Percentiles rank a stretch among this genome's conserved stretches.
Conservation (phyloP, 2,797 vertebrate species). For the Poecile montanus region DNA sequence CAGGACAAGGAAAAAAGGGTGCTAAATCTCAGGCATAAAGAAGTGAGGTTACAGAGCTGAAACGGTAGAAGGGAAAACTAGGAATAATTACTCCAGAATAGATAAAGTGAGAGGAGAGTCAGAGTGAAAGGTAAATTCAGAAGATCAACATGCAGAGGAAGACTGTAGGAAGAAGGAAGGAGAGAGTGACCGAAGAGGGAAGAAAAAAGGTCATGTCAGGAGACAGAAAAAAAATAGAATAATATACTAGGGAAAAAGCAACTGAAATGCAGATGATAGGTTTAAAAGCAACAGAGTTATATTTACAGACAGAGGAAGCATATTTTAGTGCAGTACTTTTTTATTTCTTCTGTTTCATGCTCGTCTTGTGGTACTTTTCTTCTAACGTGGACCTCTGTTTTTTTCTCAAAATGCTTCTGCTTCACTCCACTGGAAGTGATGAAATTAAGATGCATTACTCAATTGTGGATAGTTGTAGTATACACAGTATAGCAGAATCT, state of each 20-base stretch:
- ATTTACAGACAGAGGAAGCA: constrained; percentile 12
- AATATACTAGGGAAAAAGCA: neutral
- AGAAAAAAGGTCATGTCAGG: neutral
- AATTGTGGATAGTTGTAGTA: neutral
- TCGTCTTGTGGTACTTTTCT: neutral
- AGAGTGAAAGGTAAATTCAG: neutral
- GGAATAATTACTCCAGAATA: neutral
- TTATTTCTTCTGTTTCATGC: neutral
- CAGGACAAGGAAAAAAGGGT: neutral
- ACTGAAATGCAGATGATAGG: constrained; percentile 12
- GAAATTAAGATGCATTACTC: neutral
- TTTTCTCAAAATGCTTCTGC: neutral
- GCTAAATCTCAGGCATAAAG: neutral
- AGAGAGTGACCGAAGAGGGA: neutral
- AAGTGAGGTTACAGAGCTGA: neutral
- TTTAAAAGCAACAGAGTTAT: constrained; percentile 4
- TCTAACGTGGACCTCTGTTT: neutral
- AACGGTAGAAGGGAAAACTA: neutral
- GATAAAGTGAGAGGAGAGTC: neutral
- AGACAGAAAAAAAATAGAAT: constrained; percentile 13
- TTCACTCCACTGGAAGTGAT: neutral
- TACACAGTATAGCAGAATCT: neutral
- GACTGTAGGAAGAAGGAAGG: neutral
- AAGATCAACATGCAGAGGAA: neutral
- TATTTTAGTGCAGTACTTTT: neutral